phyloP scores from a whole-genome alignment of 2,888 invertebrate genomes.

The Pherbina coryleti region DNA sequence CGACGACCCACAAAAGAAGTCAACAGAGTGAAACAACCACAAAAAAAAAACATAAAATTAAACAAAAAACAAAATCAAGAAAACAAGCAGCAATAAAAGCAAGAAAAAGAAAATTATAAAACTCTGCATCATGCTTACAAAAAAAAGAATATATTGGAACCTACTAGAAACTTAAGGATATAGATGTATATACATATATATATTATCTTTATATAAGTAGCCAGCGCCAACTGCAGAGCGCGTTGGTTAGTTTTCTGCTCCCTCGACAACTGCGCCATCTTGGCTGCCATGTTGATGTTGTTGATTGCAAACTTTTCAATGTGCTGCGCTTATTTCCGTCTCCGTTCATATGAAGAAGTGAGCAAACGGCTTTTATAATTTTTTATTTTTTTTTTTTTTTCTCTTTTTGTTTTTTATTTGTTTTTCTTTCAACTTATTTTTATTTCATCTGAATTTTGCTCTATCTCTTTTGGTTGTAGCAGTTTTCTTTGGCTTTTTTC shows the following conservation, averaged over 20 bases:
- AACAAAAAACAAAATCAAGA: too few relatives aligned
- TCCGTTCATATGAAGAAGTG: too few relatives aligned
- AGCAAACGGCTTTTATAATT: too few relatives aligned
- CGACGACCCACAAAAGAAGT: neutral
- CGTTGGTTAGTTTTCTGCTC: neutral
- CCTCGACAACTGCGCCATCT: neutral
- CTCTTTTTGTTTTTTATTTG: constrained; percentile 21
- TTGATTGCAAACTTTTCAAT: constrained; percentile 35
- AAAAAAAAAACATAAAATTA: neutral
- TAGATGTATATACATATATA: too few relatives aligned
- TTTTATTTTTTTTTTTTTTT: neutral
- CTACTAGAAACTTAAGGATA: too few relatives aligned
- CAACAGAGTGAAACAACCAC: neutral
- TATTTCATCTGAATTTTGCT: neutral
- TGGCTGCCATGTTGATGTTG: constrained; percentile 18
- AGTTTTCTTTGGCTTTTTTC: neutral
- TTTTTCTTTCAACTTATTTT: neutral
- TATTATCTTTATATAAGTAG: too few relatives aligned
- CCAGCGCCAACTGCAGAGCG: neutral
- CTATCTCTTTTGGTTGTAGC: neutral
- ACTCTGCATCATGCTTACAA: neutral
- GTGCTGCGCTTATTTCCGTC: constrained; percentile 20
- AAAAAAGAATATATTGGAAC: too few relatives aligned
- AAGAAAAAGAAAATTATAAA: neutral
- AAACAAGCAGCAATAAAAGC: neutral